phyloP scores from a whole-genome alignment of 2,113 vertebrate species.

The Mystacornis crossleyi region DNA sequence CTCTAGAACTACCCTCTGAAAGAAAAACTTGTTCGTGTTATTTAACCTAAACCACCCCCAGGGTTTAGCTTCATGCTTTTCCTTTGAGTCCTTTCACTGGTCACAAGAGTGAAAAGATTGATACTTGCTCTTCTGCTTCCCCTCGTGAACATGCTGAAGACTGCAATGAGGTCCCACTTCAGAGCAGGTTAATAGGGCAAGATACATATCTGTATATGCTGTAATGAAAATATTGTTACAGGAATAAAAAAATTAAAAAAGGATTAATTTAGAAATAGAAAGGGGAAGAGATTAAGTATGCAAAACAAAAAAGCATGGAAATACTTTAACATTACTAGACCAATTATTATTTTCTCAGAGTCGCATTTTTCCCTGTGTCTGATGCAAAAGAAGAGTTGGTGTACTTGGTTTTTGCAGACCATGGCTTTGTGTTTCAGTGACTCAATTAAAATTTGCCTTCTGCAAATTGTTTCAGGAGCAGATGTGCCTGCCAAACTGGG shows the following conservation, averaged over 20 bases:
- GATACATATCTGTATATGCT: neutral
- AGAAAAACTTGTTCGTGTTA: neutral
- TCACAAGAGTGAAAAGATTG: neutral
- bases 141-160: neutral
- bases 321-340: neutral
- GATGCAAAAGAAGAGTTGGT: neutral
- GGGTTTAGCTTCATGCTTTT: neutral
- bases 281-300: neutral
- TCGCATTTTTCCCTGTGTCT: neutral
- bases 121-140: neutral
- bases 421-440: conserved; percentile 17
- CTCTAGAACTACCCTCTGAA: neutral
- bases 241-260: neutral
- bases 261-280: neutral
- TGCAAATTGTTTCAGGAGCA: conserved; percentile 52
- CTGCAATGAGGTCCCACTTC: neutral
- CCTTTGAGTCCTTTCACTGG: neutral
- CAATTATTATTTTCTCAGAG: neutral
- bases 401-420: neutral
- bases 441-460: conserved; percentile 56
- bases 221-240: neutral
- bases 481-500: conserved; percentile 53
- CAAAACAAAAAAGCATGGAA: neutral
- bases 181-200: neutral
- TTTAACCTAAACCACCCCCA: neutral